Evolutionary conservation across 1,140 invertebrate species (phyloP), one percentile per base, ranked within the genome.

Genomic region (Thaumatotibia leucotreta): DNA sequence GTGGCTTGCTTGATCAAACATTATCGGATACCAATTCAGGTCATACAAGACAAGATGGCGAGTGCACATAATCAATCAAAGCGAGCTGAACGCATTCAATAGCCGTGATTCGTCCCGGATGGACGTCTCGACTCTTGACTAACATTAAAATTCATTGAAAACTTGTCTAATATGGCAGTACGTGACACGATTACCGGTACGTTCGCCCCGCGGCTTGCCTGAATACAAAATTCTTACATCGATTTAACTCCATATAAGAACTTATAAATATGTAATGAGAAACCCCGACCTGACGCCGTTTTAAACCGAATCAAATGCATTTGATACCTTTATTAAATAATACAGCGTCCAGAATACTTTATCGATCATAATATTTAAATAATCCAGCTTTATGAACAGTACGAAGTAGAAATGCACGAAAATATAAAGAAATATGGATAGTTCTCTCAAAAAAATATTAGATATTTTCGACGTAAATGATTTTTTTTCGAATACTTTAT

Each of bases 131-230:
- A 31, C n/a, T 58, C 68, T 63, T 64, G 61, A 64, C 49, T 50
- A 61, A 54, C 75, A 82, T 82, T 84, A 83, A 85, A 85, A 85
- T 83, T 82, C 77, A 85, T 83, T 79, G 79, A 82, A 80, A 79
- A 75, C 76, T 79, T 76, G 76, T 79, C 77, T 79, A 78, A 80
- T 85, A 79, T 76, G 73, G 74, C 61, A 65, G 62, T 67, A 75
- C 76, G 76, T 81, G 80, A 81, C 71, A 68, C 49, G 75, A 69
- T 74, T 77, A 70, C 66, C 58, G 52, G 66, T 54, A 62, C 62
- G 65, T 70, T 61, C 24, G 45, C 61, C 61, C 63, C 66, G 49
- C 58, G 49, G 35, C 65, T n/a, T n/a, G 68, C 27, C 68, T 70
- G 78, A 73, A 80, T 78, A 76, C 68, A 71, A 76, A 77, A 76